Evolutionary conservation across 2,888 invertebrate species (phyloP).

Genomic region (Andrena fulva): DNA sequence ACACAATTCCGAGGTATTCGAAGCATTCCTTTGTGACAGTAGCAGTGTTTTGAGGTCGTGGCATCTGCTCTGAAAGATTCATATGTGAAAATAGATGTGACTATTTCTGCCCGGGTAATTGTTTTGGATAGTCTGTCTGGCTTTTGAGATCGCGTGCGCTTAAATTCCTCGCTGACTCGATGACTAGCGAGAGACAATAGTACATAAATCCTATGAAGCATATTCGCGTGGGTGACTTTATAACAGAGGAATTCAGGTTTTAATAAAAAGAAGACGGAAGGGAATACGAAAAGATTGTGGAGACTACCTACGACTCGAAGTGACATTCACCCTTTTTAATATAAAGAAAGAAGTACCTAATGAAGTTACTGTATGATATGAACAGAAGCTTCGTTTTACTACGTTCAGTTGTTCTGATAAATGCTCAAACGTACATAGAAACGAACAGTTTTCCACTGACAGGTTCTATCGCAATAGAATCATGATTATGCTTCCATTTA

Average conservation of each 20-base stretch:
- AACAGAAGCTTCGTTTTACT: too few relatives aligned
- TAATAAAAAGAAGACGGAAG: background rate
- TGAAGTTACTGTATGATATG: too few relatives aligned
- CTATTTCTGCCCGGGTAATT: conserved; percentile 43
- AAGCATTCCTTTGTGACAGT: background rate
- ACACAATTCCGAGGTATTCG: conserved; percentile 3
- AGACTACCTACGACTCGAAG: too few relatives aligned
- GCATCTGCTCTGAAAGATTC: conserved; percentile 29
- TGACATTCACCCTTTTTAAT: too few relatives aligned
- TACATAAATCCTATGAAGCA: background rate
- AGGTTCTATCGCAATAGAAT: too few relatives aligned
- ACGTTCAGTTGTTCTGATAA: too few relatives aligned
- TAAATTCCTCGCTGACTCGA: background rate
- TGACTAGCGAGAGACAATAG: background rate
- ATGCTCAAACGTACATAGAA: too few relatives aligned
- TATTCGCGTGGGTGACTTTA: background rate
- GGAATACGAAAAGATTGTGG: too few relatives aligned
- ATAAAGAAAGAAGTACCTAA: too few relatives aligned
- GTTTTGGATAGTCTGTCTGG: conserved; percentile 22
- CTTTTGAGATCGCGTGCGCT: background rate
- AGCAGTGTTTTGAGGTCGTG: conserved; percentile 23
- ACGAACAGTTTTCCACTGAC: too few relatives aligned
- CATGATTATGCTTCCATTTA: too few relatives aligned
- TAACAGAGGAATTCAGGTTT: background rate
- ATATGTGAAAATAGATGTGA: conserved; percentile 43